Evolutionary conservation across 2,888 invertebrate species (phyloP).

Genomic region (Platycnemis pennipes): DNA sequence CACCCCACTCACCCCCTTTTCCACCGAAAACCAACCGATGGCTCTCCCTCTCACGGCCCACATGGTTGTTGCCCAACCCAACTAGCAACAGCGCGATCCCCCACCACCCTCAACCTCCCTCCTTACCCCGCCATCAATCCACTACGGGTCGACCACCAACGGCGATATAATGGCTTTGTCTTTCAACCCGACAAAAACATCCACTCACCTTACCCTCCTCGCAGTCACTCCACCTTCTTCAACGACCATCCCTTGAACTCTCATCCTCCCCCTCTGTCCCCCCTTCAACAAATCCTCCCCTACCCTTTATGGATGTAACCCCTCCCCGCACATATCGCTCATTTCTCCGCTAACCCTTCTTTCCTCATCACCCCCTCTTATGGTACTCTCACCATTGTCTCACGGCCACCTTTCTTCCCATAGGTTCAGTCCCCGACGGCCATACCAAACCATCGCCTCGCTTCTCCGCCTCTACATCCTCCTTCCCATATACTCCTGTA

Average conservation of each 20-base stretch:
- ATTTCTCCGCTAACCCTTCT: background rate
- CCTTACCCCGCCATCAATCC: constrained; percentile 52
- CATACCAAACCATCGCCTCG: background rate
- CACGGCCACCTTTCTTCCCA: background rate
- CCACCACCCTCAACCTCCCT: background rate
- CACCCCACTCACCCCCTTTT: background rate
- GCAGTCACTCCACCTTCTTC: constrained; percentile 24
- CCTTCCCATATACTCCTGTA: background rate
- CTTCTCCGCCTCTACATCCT: background rate
- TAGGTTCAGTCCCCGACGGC: background rate
- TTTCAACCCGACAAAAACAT: constrained; percentile 55
- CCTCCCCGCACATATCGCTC: background rate
- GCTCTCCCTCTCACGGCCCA: background rate
- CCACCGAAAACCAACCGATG: background rate
- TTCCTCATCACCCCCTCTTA: background rate
- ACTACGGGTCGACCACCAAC: constrained; percentile 66
- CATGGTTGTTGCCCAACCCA: constrained; percentile 21
- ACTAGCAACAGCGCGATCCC: constrained; percentile 44
- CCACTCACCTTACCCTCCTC: constrained; percentile 18
- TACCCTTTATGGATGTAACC: background rate
- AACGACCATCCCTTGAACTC: constrained; percentile 12
- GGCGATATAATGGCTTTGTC: constrained; percentile 68
- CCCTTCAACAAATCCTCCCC: background rate
- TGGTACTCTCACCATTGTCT: background rate
- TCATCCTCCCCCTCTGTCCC: background rate